phyloP scores from a whole-genome alignment of 2,888 invertebrate species.

The Rotaria sp. region DNA sequence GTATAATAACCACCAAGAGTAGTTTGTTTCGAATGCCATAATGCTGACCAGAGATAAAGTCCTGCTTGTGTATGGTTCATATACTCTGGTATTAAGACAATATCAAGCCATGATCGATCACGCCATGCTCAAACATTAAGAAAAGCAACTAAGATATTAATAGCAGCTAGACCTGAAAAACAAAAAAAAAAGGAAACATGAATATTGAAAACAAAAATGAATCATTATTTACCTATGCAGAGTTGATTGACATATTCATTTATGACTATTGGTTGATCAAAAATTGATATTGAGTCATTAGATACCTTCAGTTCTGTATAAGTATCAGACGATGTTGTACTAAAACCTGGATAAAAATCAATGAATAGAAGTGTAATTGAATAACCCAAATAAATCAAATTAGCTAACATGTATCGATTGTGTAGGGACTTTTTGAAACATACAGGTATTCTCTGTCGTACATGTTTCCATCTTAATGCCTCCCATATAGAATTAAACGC shows the following conservation, averaged over 20 bases:
- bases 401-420: slow-evolving; percentile 18
- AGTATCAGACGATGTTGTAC: neutral
- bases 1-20: neutral
- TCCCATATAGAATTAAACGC: neutral
- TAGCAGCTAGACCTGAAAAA: neutral
- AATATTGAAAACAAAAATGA: too few species aligned
- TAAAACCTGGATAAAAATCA: neutral
- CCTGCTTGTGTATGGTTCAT: neutral
- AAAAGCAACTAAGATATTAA: neutral
- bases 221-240: neutral
- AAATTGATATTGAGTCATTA: neutral
- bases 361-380: neutral
- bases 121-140: neutral
- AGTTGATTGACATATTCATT: neutral
- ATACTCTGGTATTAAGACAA: neutral
- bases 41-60: neutral
- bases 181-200: neutral
- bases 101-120: neutral
- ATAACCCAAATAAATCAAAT: slow-evolving; percentile 13
- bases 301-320: neutral
- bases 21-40: neutral
- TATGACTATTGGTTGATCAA: neutral
- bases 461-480: neutral
- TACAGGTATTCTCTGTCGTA: neutral
- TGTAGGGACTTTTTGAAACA: neutral